Conservation (phyloP, 2,113 vertebrate genomes). For the Mormoops blainvillei region DNA sequence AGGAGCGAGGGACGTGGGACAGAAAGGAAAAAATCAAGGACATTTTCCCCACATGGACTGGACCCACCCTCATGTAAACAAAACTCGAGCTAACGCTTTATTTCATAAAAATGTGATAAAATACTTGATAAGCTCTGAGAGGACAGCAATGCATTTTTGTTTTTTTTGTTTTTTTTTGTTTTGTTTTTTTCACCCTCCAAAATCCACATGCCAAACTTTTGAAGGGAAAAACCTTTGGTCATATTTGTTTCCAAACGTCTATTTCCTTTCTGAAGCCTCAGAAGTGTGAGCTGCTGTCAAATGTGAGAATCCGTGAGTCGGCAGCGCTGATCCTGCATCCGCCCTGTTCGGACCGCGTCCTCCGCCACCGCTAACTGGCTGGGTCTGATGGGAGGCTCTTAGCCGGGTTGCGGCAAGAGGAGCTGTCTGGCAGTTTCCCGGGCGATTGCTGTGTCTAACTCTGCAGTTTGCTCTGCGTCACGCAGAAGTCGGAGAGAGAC, state of each 20-base stretch:
- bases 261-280: constrained; percentile 8
- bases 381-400: background rate
- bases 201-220: background rate
- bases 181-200: background rate
- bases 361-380: background rate
- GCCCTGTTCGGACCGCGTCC: background rate
- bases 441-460: background rate
- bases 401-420: background rate
- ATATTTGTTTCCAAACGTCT: background rate
- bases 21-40: constrained; percentile 41
- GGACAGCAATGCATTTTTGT: background rate
- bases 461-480: background rate
- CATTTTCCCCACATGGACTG: constrained; percentile 20
- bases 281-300: background rate
- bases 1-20: background rate
- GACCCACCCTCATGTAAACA: constrained; percentile 49
- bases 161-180: background rate
- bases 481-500: background rate
- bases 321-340: background rate
- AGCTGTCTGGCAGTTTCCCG: background rate
- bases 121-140: background rate
- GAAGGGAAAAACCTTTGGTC: background rate
- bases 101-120: constrained; percentile 44
- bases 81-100: background rate
- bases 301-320: background rate